Percentiles rank a stretch among this genome's conserved stretches.
Evolutionary conservation across 2,888 invertebrate genomes (phyloP).

Genomic region (Rhaphigaster nebulosa): DNA sequence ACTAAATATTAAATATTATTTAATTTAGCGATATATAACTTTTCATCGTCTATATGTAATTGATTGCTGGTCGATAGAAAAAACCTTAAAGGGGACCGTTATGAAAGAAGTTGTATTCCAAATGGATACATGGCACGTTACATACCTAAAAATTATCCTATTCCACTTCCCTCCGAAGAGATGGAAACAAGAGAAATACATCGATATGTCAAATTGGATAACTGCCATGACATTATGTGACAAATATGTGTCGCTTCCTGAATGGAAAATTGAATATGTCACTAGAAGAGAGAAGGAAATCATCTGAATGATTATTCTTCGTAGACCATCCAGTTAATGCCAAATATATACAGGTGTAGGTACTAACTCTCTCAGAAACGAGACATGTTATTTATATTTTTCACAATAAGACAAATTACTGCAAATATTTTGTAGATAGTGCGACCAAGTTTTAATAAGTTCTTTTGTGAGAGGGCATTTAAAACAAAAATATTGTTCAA

Average conservation of each 20-base stretch:
- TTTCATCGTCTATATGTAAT: too few species aligned
- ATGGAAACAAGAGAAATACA: neutral
- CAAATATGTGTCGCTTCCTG: neutral
- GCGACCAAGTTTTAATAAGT: too few species aligned
- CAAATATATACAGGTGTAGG: too few species aligned
- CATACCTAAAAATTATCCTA: neutral
- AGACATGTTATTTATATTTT: too few species aligned
- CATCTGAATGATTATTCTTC: too few species aligned
- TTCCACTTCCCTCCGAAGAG: neutral
- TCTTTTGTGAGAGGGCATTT: too few species aligned
- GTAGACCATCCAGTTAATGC: too few species aligned
- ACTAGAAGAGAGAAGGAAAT: neutral
- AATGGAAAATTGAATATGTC: neutral
- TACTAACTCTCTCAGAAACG: too few species aligned
- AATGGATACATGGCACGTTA: neutral
- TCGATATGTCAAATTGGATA: conserved; percentile 24
- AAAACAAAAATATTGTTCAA: too few species aligned
- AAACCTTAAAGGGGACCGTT: neutral
- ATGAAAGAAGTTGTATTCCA: neutral
- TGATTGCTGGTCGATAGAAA: neutral
- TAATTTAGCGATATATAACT: too few species aligned
- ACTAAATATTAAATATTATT: neutral
- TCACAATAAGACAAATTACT: too few species aligned
- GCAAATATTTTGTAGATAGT: too few species aligned
- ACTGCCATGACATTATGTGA: neutral